A percentile compares a stretch with the other conserved stretches of the same genome.
Conservation (phyloP, 1,140 invertebrate species). For the Aphelinus certus region DNA sequence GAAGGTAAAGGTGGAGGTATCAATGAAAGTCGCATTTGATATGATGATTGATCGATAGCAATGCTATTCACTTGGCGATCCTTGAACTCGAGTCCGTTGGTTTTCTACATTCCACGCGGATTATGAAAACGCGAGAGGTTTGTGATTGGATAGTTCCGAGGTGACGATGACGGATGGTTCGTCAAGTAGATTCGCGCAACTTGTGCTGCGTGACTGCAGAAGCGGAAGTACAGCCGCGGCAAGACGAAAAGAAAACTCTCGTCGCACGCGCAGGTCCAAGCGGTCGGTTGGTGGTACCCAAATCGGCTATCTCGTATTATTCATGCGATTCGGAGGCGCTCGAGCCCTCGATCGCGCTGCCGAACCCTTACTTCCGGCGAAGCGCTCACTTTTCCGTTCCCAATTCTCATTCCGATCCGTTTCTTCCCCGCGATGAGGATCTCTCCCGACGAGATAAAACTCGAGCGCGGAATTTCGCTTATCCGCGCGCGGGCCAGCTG, state of each 20-base stretch:
- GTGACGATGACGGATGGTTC: no score
- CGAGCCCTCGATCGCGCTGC: neutral
- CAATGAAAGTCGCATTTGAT: no score
- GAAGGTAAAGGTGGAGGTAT: no score
- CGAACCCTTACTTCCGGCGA: neutral
- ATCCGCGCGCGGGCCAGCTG: neutral
- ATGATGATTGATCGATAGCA: no score
- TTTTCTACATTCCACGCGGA: no score
- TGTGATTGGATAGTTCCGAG: no score
- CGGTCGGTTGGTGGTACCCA: neutral
- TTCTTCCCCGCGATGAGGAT: neutral
- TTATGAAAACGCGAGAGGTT: no score
- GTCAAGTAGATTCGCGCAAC: no score
- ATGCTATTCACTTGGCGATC: no score
- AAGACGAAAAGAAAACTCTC: neutral
- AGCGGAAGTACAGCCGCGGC: neutral
- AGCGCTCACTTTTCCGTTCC: neutral
- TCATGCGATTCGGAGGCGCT: conserved; percentile 1
- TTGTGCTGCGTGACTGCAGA: no score
- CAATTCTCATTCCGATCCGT: conserved; percentile 17
- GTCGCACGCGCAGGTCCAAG: neutral
- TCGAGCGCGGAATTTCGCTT: neutral
- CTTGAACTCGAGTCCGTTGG: no score
- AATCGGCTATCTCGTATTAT: conserved; percentile 6
- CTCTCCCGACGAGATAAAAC: neutral